Base-by-base conservation (phyloP, 2,113 vertebrate genomes). In the Gasterosteus aculeatus region DNA sequence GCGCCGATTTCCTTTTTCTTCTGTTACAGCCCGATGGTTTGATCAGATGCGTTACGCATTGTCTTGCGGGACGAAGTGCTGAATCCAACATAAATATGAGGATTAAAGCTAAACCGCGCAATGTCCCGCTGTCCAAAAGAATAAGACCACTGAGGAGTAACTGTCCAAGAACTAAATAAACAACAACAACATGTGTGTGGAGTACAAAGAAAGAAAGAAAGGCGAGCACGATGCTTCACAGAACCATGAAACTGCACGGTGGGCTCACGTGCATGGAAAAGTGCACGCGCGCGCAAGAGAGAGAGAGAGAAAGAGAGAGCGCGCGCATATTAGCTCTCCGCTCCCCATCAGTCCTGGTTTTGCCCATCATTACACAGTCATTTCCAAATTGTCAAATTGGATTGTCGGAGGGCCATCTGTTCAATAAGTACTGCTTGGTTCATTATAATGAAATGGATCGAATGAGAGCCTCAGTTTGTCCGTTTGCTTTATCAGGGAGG, bases 61-160 rank as follows among this genome's bases (percentile, higher is more conserved):
- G 83, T 89, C 87, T 88, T 83, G 56, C 75, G 84, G 84, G 85
- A 91, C 78, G 82, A 75, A 85, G 67, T 57, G 81, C 53, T 75
- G 81, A 85, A 87, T 88, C 84, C 88, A 88, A 83, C 84, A 91
- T 85, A 88, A 88, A 88, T 82, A 83, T 72, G 81, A 86, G 88
- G 87, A 90, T 89, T 92, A 91, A 56, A 49, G 65, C 69, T 86
- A 82, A 85, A 83, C 72, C 75, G 66, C 16, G 62, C 29, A 39
- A 41, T 53, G 68, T 69, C 51, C 69, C 56, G 63, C 75, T 75
- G 85, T 83, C 86, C 85, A 72, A 87, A 83, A 70, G 72, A 65
- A 51, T 44, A 68, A 44, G 77, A 49, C 11, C 60, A 69, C 31
- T 70, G 69, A 64, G 73, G 73, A 81, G 78, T 35, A 60, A 83